Conservation (phyloP, 2,113 vertebrate species). For the Ranitomeya imitator region DNA sequence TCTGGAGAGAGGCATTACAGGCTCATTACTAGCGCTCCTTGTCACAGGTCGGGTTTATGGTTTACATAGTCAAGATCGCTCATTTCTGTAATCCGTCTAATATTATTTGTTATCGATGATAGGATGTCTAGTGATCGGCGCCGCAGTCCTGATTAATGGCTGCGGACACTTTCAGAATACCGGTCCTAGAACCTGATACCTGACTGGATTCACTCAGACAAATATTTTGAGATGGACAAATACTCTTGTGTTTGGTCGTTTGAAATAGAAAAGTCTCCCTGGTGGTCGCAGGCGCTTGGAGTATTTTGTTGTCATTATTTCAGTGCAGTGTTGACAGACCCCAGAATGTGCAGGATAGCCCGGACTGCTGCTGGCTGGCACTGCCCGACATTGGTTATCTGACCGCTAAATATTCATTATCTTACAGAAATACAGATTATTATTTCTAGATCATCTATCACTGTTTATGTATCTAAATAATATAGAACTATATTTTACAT, state of each 20-base stretch:
- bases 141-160: too few species aligned
- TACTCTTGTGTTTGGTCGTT: not conserved
- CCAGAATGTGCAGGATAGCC: too few species aligned
- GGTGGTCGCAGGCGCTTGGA: not conserved
- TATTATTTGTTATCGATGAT: too few species aligned
- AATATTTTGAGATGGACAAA: too few species aligned
- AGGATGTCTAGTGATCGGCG: too few species aligned
- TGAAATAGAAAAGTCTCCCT: not conserved
- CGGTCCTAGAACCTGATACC: not conserved
- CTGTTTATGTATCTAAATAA: too few species aligned
- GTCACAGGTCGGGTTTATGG: conserved; percentile 68
- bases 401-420: too few species aligned
- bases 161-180: not conserved
- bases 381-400: not conserved
- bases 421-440: too few species aligned
- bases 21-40: conserved; percentile 74
- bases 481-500: too few species aligned
- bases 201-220: not conserved
- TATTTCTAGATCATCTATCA: too few species aligned
- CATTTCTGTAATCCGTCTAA: not conserved
- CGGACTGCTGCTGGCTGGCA: too few species aligned
- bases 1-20: conserved; percentile 75
- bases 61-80: conserved; percentile 76
- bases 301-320: conserved; percentile 1
- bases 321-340: not conserved